phyloP scores from a whole-genome alignment of 2,113 vertebrate species.

The Pionites leucogaster region DNA sequence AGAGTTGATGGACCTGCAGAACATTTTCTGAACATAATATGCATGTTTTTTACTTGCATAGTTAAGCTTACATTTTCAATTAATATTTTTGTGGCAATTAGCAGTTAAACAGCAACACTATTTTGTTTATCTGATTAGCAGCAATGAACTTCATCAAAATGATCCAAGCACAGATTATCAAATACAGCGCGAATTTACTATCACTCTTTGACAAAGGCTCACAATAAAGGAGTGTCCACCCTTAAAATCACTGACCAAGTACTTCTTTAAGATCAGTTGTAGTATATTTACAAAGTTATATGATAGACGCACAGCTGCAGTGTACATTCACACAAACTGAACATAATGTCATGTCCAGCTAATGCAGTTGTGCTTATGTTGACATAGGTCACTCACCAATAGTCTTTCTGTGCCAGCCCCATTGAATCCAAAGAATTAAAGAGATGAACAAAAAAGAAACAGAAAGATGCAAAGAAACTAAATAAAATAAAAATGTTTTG shows the following conservation, averaged over 20 bases:
- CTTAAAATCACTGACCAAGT: not conserved
- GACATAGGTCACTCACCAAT: not conserved
- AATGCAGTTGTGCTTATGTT: not conserved
- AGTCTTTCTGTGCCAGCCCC: not conserved
- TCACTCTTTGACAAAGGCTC: not conserved
- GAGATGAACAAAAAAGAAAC: not conserved
- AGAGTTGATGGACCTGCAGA: not conserved
- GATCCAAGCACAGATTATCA: not conserved
- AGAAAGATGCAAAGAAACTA: not conserved
- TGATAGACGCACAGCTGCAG: not conserved
- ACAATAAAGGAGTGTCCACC: not conserved
- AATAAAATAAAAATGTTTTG: not conserved
- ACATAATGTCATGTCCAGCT: not conserved
- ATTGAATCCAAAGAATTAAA: not conserved
- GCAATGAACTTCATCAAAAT: not conserved
- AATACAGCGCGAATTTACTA: not conserved
- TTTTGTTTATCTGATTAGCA: not conserved
- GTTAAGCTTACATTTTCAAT: not conserved
- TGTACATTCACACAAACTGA: not conserved
- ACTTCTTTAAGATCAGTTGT: not conserved
- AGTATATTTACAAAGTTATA: not conserved
- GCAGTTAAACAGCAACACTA: not conserved
- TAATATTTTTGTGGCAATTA: not conserved
- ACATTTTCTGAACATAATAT: not conserved
- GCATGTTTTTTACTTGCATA: not conserved